Base-by-base conservation (phyloP, 2,888 invertebrate genomes). In the Bugulina stolonifera region DNA sequence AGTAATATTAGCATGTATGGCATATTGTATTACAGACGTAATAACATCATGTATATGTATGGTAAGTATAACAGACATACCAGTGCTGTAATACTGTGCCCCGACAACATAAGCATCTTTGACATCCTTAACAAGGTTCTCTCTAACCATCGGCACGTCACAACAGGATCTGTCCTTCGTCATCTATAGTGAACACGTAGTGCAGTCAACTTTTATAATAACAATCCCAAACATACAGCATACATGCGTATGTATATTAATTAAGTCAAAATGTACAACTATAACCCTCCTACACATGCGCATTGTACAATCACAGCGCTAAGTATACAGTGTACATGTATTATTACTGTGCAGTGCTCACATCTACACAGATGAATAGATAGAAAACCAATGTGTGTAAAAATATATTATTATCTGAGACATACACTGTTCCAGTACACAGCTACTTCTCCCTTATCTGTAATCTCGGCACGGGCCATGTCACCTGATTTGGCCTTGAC, bases 61-160 rank as follows among this genome's bases (percentile, higher is more conserved):
- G n/a, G n/a, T n/a, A n/a, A 18, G 43, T 43, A 10, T 5, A 43
- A 43, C 3, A 55, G 5, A 18, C 55, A 3, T n/a, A 64, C 64
- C 64, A 32, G 32, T 64, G 18, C 32, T 64, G 64, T 64, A 64
- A 27, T 64, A 64, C 34, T 64, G 64, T 25, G 64, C 2, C 1
- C 64, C 64, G 3, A 18, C 27, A 10, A 32, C 64, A 32, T 64
- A 64, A 14, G 25, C 27, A 34, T 64, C 64, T 64, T 64, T 27
- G 5, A 64, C 32, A 25, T 64, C 32, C 10, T 64, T 64, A 5
- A 64, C 64, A 14, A 32, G 29, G 32, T 10, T 32, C 10, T 64
- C 64, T 32, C n/a, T 27, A 10, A 64, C 64, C 27, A 64, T 2
- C 27, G 10, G 27, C 27, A 64, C 34, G 64, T 25, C n/a, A 29